Base-by-base conservation (phyloP, 92 coral and sea anemone genomes). In the Epizoanthus illoricatus region DNA sequence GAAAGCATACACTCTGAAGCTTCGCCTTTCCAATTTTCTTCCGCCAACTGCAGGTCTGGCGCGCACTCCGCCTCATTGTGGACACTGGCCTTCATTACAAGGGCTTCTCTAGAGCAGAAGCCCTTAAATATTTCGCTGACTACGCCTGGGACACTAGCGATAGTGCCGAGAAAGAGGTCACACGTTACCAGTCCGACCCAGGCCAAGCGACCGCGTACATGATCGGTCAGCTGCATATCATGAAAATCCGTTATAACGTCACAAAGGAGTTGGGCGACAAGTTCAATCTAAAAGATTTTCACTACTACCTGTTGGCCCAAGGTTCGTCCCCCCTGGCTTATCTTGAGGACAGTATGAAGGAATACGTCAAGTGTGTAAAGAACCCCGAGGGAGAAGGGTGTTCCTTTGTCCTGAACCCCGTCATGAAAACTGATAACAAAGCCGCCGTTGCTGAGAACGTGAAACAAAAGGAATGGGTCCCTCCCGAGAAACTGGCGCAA, bases 91-190 rank as follows among this genome's bases (percentile, higher is more conserved):
- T 93, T 33, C 98, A 93, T 39, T 83, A 87, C 87, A 90, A 89
- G 68, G 90, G 91, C 18, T 80, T 87, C 16, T 33, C 86, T 19
- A 90, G 98, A 11, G 83, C 73, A 21, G 33, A 75, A 8, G 97
- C 97, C 8, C 87, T 94, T 17, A 71, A 86, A 52, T 90, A 83
- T 75, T 94, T 94, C 79, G 94, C 94, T 4, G 71, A 94, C 39
- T 94, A 90, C 85, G 98, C 98, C 70, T 94, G 98, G 98, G 98
- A 94, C 78, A 88, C 90, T 55, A 88, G 93, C 67, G 97, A 94
- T 59, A 80, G 92, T 12, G 97, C 98, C 5, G 66, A 84, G 20
- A 92, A 92, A 70, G 98, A 94, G 17, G 91, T 94, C 74, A 93
- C 98, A 20, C 96, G 98, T 59, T 94, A 94, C 80, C 94, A 90